Evolutionary conservation across 1,140 invertebrate species (phyloP).

Genomic region (Rhopalosiphum maidis): DNA sequence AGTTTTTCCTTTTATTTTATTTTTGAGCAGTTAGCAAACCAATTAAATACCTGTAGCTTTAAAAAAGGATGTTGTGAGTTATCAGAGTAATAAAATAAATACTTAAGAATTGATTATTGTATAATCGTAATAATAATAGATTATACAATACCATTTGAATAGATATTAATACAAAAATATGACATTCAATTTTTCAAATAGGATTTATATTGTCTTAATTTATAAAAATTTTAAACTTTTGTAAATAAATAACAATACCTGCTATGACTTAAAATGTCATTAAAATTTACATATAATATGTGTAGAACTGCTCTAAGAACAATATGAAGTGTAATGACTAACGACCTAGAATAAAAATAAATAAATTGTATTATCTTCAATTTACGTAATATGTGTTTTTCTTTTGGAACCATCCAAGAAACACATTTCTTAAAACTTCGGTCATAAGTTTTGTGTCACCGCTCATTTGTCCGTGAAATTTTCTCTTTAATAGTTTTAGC

Average conservation of each 20-base stretch:
- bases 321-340: background rate
- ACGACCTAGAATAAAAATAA: background rate
- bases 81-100: background rate
- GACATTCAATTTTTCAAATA: no score
- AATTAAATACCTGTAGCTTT: background rate
- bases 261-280: background rate
- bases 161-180: background rate
- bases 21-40: background rate
- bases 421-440: background rate
- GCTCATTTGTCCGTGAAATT: background rate
- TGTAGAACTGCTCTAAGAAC: background rate
- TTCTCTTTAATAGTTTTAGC: background rate
- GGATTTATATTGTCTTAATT: background rate
- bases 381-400: background rate
- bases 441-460: background rate
- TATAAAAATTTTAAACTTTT: background rate
- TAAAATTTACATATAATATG: background rate
- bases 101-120: background rate
- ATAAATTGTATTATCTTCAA: constrained; percentile 1
- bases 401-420: background rate
- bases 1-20: background rate
- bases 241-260: background rate
- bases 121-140: no score
- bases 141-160: background rate
- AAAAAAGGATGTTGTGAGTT: background rate